Base-by-base conservation (phyloP, 2,113 vertebrate species). In the Corythornis vintsioides region DNA sequence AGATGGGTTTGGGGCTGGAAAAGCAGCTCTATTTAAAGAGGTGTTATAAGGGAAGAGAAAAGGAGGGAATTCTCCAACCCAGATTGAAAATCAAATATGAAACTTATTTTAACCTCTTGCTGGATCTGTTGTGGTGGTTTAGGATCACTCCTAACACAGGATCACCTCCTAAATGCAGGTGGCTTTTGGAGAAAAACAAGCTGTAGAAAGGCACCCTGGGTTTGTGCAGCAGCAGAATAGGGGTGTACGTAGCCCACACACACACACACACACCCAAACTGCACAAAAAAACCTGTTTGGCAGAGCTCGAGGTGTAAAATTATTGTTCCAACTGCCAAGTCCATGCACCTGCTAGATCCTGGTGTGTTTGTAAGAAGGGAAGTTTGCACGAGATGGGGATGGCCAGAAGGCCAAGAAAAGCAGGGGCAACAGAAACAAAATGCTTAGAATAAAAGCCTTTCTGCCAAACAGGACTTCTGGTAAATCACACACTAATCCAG, bases 401-500 rank as follows among this genome's bases (percentile, higher is more conserved):
- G 64, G 71, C 64, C 56, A 70, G 71, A 42, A 88, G 15, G 52
- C 38, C 72, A 56, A 42, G 52, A 56, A 73, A 73, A 80, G 25
- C 64, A 1, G 26, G 38, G 80, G 60, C 48, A 78, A 43, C 20
- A 72, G 67, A 79, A 88, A 75, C 64, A 83, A 88, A 94, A 66
- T 43, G 40, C 67, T 89, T 52, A 9, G 33, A 70, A 56, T 77
- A 66, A 31, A 61, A 88, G 26, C 50, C 6, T 17, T 83, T 83
- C 43, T 83, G 52, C 84, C 87, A 91, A 92, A 89, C 47, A 89
- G 87, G 71, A 28, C 87, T 89, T 80, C 52, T 80, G 89, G 89
- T 92, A 65, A 93, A 93, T 65, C 56, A 52, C 78, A 80, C 56
- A 13, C 24, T 94, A 84, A 89, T 74, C 77, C 92, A 64, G 79